A percentile compares a stretch with the other conserved stretches of the same genome.
phyloP scores from a whole-genome alignment of 2,797 vertebrate genomes.

The Phrynocephalus guinanensis region DNA sequence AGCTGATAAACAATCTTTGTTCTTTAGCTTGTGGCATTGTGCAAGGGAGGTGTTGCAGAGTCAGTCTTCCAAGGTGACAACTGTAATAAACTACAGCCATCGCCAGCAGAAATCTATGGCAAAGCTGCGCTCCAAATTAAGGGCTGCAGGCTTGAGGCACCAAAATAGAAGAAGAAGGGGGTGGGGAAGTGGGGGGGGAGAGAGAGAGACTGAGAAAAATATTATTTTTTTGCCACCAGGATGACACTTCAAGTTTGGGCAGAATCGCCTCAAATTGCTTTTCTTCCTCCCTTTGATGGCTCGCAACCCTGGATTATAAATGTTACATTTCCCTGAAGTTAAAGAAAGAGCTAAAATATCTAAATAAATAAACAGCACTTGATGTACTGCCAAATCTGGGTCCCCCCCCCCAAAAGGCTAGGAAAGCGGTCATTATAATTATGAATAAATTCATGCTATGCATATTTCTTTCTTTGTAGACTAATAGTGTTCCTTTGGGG shows the following conservation, averaged over 20 bases:
- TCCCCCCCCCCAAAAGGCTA: constrained; percentile 52
- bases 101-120: constrained; percentile 25
- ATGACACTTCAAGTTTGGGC: constrained; percentile 30
- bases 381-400: constrained; percentile 70
- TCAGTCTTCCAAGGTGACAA: constrained; percentile 36
- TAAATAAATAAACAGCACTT: constrained; percentile 74
- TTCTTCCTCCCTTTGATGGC: constrained; percentile 16
- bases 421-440: constrained; percentile 70
- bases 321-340: constrained; percentile 53
- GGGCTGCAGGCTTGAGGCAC: not conserved
- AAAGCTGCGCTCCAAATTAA: constrained; percentile 18
- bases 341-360: constrained; percentile 57
- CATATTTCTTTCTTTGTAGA: constrained; percentile 48
- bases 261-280: constrained; percentile 37
- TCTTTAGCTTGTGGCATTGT: constrained; percentile 33
- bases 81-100: constrained; percentile 31
- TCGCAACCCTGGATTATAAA: constrained; percentile 63
- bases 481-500: constrained; percentile 49
- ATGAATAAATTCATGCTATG: constrained; percentile 69
- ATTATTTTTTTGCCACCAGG: constrained; percentile 28
- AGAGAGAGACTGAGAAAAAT: not conserved
- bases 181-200: not conserved
- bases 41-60: constrained; percentile 18
- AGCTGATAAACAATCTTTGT: not conserved
- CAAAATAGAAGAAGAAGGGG: not conserved